Conservation (phyloP, 2,888 invertebrate species). For the Epinotia nisella region DNA sequence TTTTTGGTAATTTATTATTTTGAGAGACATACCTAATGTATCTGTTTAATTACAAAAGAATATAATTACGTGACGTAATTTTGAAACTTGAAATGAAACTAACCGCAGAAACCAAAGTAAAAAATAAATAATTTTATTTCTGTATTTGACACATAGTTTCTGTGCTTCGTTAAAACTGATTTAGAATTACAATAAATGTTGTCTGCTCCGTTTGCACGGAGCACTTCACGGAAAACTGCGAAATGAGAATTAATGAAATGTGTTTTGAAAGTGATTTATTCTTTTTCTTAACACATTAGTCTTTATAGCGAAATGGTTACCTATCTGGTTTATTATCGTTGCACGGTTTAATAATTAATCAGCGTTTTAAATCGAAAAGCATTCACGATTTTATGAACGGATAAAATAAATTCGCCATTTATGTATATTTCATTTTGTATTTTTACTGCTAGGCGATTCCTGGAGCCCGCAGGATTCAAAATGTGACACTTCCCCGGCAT, state of each 20-base stretch:
- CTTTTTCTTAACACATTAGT: neutral
- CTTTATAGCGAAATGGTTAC: neutral
- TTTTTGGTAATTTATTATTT: too few relatives aligned
- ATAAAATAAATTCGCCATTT: too few relatives aligned
- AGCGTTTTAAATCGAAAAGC: neutral
- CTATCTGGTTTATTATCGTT: neutral
- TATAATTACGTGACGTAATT: too few relatives aligned
- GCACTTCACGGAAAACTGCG: constrained; percentile 24
- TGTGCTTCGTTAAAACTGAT: constrained; percentile 24
- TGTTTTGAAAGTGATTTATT: neutral
- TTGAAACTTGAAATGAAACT: too few relatives aligned
- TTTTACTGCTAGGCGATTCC: too few relatives aligned
- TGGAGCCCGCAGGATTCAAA: neutral
- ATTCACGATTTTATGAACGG: neutral
- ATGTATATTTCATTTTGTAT: too few relatives aligned
- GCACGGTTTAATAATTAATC: neutral
- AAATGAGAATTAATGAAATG: constrained; percentile 21
- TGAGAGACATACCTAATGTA: too few relatives aligned
- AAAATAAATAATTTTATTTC: too few relatives aligned
- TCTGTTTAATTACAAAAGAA: too few relatives aligned
- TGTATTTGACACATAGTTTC: too few relatives aligned
- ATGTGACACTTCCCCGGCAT: neutral
- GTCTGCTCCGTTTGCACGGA: neutral
- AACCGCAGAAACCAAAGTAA: too few relatives aligned
- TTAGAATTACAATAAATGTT: constrained; percentile 6